phyloP scores from a whole-genome alignment of 2,888 invertebrate species.

The Melinopterus prodromus region DNA sequence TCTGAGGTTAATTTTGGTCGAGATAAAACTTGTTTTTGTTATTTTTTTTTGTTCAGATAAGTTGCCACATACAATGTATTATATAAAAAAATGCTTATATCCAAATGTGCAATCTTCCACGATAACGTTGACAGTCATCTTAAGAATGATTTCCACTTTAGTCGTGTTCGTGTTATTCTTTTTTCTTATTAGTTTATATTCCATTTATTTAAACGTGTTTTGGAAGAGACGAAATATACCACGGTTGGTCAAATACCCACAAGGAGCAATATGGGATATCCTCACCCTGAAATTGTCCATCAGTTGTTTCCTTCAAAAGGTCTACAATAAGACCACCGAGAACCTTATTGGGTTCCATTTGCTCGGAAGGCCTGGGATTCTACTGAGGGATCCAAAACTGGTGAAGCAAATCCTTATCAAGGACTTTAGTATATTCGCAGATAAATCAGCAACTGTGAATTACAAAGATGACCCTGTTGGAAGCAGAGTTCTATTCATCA shows the following conservation, averaged over 20 bases:
- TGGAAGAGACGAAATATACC: constrained; percentile 9
- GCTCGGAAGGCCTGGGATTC: constrained; percentile 5
- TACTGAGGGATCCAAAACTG: constrained; percentile 16
- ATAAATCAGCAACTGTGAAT: constrained; percentile 6
- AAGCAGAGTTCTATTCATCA: constrained; percentile 42
- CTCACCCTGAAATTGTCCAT: constrained; percentile 10
- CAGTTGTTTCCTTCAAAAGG: background rate
- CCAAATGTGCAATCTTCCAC: background rate
- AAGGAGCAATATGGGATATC: background rate
- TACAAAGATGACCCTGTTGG: constrained; percentile 13
- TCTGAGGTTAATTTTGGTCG: too few species aligned
- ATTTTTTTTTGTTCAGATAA: too few species aligned
- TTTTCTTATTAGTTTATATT: background rate
- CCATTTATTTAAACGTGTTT: constrained; percentile 4
- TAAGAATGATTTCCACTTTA: background rate
- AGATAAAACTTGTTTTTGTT: too few species aligned
- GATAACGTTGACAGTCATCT: background rate
- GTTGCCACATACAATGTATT: too few species aligned
- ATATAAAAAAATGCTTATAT: background rate
- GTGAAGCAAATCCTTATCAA: constrained; percentile 25
- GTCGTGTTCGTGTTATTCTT: background rate
- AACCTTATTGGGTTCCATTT: constrained; percentile 14
- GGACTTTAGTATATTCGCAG: constrained; percentile 11
- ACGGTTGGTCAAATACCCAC: background rate
- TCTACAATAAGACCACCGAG: background rate